Evolutionary conservation across 2,113 vertebrate genomes (phyloP).

Genomic region (Ptilonorhynchus violaceus): DNA sequence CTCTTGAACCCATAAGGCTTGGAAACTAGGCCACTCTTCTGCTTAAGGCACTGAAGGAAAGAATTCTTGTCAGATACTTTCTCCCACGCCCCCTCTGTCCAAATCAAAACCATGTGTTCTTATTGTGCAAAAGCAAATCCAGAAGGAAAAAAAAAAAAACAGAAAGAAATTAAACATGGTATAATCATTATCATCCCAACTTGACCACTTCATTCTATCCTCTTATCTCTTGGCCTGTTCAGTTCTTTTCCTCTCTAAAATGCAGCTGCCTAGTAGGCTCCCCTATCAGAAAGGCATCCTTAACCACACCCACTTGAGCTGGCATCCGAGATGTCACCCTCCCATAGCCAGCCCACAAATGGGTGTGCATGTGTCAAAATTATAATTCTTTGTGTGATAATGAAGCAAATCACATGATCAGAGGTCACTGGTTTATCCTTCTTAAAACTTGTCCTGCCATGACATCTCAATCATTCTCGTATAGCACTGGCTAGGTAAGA

Average conservation of each 20-base stretch:
- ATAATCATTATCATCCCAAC: background rate
- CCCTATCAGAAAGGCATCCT: background rate
- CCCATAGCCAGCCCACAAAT: background rate
- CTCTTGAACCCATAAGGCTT: constrained; percentile 49
- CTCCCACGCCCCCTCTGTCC: constrained; percentile 44
- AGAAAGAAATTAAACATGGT: background rate
- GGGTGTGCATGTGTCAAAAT: background rate
- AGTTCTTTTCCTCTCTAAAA: background rate
- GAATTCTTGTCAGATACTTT: constrained; percentile 56
- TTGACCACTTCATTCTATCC: background rate
- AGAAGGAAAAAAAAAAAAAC: background rate
- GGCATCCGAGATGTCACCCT: background rate
- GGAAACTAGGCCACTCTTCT: constrained; percentile 58
- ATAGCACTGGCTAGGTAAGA: background rate
- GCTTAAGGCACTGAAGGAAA: constrained; percentile 56
- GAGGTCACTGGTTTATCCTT: background rate
- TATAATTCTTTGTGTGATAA: background rate
- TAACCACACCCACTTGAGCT: background rate
- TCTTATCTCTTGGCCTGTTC: background rate
- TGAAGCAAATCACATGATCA: background rate
- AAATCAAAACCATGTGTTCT: constrained; percentile 63
- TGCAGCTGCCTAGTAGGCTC: background rate
- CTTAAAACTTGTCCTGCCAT: background rate
- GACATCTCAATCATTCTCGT: background rate
- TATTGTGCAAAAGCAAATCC: constrained; percentile 32